phyloP scores from a whole-genome alignment of 2,113 vertebrate genomes.

The Ploceus nigricollis region DNA sequence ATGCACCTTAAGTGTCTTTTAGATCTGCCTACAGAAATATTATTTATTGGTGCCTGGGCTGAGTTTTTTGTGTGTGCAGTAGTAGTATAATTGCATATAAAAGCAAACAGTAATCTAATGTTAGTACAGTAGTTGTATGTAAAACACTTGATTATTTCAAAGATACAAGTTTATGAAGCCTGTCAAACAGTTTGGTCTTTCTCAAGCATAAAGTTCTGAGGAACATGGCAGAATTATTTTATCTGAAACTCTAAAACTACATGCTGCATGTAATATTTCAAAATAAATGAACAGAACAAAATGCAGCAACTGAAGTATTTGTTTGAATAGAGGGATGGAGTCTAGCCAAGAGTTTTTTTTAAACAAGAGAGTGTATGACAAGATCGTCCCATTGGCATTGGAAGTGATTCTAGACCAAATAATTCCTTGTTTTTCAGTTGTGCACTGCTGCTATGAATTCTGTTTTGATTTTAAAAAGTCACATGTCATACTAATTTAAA shows the following conservation, averaged over 20 bases:
- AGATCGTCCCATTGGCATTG: neutral
- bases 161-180: neutral
- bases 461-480: neutral
- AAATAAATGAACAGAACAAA: neutral
- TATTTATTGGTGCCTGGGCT: neutral
- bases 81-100: neutral
- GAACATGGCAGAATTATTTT: neutral
- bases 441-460: neutral
- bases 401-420: neutral
- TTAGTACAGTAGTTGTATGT: neutral
- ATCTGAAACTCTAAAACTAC: neutral
- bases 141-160: neutral
- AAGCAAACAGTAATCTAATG: neutral
- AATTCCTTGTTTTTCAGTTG: neutral
- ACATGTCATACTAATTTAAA: neutral
- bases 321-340: neutral
- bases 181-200: neutral
- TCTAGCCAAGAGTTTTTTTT: neutral
- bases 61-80: neutral
- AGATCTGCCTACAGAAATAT: neutral
- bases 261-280: neutral
- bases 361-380: neutral
- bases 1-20: neutral
- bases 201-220: neutral
- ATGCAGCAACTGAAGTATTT: neutral